Base-by-base conservation (phyloP, 2,113 vertebrate species). In the Leptodactylus fuscus region DNA sequence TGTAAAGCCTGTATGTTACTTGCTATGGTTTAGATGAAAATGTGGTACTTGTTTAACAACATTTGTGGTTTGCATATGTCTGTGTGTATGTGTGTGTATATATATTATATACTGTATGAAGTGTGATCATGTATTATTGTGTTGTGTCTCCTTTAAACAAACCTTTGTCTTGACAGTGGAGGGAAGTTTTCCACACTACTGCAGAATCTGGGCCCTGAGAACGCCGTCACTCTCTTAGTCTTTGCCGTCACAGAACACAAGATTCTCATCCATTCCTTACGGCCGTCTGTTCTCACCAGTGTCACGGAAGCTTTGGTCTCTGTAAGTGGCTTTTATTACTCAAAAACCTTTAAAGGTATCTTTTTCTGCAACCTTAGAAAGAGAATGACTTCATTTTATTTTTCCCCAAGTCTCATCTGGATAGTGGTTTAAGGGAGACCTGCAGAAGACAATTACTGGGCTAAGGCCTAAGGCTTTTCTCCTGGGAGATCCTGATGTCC, bases 221-320 rank as follows among this genome's bases (percentile, higher is more conserved):
- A 99, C 15, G 96, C 98, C 1, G 94, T 95, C 87, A 97, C 96
- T 49, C 93, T 99, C 67, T 92, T 99, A 78, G 97, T 99, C 6
- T 94, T 98, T 91, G 97, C 97, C 5, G 97, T 99, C 87, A 99
- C 98, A 0, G 98, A 99, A 87, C 97, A 99, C 91, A 99, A 99
- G 93, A 99, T 99, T 90, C 96, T 99, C 88, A 96, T 99, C 88
- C 98, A 99, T 89, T 99, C 98, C 1, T 87, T 99, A 67, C 95
- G 98, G 32, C 98, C 98, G 6, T 98, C 98, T 13, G 98, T 99
- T 80, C 96, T 99, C 74, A 99, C 98, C 1, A 99, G 98, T 86
- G 98, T 99, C 81, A 97, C 98, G 3, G 98, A 99, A 93, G 98
- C 98, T 20, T 93, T 99, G 75, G 98, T 99, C 80, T 99, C 98